Base-by-base conservation (phyloP, 64 coral and sea anemone genomes). In the Acropora yongei region DNA sequence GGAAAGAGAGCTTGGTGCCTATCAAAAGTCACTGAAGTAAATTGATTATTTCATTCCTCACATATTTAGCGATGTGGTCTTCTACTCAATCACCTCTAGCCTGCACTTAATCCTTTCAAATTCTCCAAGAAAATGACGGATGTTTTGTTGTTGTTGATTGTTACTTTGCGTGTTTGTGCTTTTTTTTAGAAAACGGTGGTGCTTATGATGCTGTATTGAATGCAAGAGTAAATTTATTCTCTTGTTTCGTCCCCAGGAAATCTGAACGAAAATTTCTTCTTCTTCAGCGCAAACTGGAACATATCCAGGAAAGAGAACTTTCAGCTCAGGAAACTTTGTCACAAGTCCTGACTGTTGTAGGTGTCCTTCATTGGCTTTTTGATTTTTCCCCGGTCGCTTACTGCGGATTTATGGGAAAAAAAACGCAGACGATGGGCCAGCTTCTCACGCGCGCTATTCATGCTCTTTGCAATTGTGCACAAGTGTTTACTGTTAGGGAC, bases 301-400 rank as follows among this genome's bases (percentile, higher is more conserved):
- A 95, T 60, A 92, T 98, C 44, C 93, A 93, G 58, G 92, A 98
- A 67, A 75, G 96, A 78, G 96, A 98, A 77, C 72, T 93, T 8
- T 83, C 94, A 12, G 96, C 96, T 13, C 96, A 98, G 30, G 90
- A 95, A 76, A 98, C 96, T 1, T 82, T 98, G 53, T 75, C 75
- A 44, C 87, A 98, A 93, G 96, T 98, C 9, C 73, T 98, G 17
- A 95, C 87, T 93, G 91, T 98, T 49, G 96, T 98, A 86, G 84
- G 96, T 83, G 49, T 30, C 30, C 30, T 30, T 30, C 30, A 30
- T 30, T 30, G 0, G 30, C 0, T 30, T 30, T 30, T 30, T 30
- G 30, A 30, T 30, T 30, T 30, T 30, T 30, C 0, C 30, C n/a
- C 39, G 65, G 30, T 30, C 30, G 30, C 30, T 30, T 30, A 30